Evolutionary conservation across 2,888 invertebrate species (phyloP).

Genomic region (Tetragonisca angustula): DNA sequence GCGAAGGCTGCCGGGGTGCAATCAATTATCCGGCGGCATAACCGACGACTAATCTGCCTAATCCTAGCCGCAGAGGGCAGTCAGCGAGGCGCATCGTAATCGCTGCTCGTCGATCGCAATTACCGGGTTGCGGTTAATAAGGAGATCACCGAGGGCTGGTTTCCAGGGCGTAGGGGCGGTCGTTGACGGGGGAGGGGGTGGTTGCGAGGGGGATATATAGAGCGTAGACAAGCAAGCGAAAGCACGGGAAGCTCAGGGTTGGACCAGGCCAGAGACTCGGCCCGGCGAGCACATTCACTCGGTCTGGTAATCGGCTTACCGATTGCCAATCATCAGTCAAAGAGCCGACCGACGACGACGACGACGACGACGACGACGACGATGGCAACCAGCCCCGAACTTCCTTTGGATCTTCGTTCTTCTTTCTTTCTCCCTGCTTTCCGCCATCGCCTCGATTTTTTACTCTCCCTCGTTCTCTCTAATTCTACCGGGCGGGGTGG

Average conservation of each 20-base stretch:
- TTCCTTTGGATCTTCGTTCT: constrained; percentile 12
- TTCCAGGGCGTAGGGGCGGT: constrained; percentile 59
- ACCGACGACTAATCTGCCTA: constrained; percentile 83
- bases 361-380: constrained; percentile 53
- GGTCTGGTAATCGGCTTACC: constrained; percentile 81
- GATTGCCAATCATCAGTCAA: constrained; percentile 82
- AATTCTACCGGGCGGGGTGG: neutral
- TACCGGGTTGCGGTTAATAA: constrained; percentile 84
- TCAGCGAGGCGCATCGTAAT: constrained; percentile 82
- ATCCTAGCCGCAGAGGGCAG: constrained; percentile 76
- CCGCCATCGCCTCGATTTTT: neutral
- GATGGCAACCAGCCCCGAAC: constrained; percentile 10
- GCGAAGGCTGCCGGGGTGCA: constrained; percentile 62
- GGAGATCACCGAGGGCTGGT: constrained; percentile 80
- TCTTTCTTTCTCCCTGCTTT: neutral
- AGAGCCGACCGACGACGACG: constrained; percentile 66
- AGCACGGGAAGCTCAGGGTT: constrained; percentile 58
- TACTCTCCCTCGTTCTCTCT: constrained; percentile 13
- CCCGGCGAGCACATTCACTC: constrained; percentile 78
- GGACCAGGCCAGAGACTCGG: constrained; percentile 75
- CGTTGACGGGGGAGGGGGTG: constrained; percentile 42
- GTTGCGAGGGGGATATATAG: constrained; percentile 58
- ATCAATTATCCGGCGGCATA: constrained; percentile 79
- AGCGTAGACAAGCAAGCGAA: constrained; percentile 60
- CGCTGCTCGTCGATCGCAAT: constrained; percentile 81